Conservation (phyloP, 30 jellyfish, hydroid and myxozoan genomes). For the Clytia hemisphaerica region DNA sequence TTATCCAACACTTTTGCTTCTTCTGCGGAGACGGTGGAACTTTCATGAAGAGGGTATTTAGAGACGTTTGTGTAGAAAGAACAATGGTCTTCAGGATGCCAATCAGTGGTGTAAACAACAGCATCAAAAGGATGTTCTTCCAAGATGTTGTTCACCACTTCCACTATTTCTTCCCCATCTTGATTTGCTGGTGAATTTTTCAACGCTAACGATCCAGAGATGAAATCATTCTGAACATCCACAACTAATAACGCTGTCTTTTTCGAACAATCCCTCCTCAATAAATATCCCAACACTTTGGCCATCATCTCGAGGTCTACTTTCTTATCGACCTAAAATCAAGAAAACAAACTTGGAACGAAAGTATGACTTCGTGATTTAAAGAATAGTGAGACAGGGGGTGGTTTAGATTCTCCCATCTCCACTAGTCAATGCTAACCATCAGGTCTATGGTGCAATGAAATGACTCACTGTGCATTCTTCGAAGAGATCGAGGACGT, state of each 20-base stretch:
- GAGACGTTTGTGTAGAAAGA: slow-evolving; percentile 63
- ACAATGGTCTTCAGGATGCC: slow-evolving; percentile 96
- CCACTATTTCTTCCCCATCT: slow-evolving; percentile 87
- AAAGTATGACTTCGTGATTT: too few relatives aligned
- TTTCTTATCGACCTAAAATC: too few relatives aligned
- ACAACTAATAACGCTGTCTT: slow-evolving; percentile 60
- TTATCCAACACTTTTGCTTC: slow-evolving; percentile 44
- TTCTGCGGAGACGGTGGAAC: slow-evolving; percentile 33
- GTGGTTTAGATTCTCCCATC: too few relatives aligned
- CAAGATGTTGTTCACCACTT: slow-evolving; percentile 48
- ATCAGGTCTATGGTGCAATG: too few relatives aligned
- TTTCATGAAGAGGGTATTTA: slow-evolving; percentile 54
- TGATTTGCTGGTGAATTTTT: slow-evolving; percentile 80
- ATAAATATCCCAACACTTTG: too few relatives aligned
- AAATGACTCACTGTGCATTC: neutral
- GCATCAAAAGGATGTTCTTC: slow-evolving; percentile 35
- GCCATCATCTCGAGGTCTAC: too few relatives aligned
- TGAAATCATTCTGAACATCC: slow-evolving; percentile 95
- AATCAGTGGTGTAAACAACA: slow-evolving; percentile 56
- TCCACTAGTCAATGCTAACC: too few relatives aligned
- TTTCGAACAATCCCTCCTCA: slow-evolving; percentile 29
- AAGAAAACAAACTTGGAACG: too few relatives aligned
- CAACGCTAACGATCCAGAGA: slow-evolving; percentile 84
- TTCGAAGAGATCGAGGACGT: slow-evolving; percentile 7
- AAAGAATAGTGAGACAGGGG: too few relatives aligned